These are phyloP conservation scores for Cristatella mucedo DNA, from an alignment of 2,888 invertebrate species.

Conservation along the genomic window DNA sequence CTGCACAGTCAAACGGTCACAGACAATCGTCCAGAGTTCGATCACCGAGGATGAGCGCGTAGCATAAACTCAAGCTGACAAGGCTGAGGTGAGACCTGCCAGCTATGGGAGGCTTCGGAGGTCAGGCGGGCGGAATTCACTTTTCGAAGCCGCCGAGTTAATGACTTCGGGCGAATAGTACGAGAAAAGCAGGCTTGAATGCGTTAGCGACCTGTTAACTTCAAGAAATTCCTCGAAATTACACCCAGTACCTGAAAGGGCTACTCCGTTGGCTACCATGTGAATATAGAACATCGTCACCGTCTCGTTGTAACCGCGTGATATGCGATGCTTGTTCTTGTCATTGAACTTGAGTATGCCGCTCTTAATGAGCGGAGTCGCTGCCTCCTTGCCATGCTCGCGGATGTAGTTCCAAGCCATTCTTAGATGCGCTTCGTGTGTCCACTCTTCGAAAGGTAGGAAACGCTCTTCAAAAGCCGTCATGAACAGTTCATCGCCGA, in stretches of 20 bases:
- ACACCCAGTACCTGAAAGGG: slow-evolving; percentile 10
- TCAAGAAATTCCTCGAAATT: slow-evolving; percentile 27
- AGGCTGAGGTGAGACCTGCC: too few species aligned
- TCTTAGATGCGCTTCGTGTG: slow-evolving; percentile 32
- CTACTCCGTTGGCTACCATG: slow-evolving; percentile 23
- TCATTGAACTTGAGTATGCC: slow-evolving; percentile 30
- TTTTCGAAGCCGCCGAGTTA: slow-evolving; percentile 17
- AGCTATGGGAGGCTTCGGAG: too few species aligned
- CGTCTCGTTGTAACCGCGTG: slow-evolving; percentile 31
- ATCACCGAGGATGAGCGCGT: too few species aligned
- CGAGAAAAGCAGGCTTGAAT: slow-evolving; percentile 18
- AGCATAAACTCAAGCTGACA: too few species aligned
- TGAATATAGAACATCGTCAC: slow-evolving; percentile 32
- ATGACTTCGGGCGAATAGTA: slow-evolving; percentile 23
- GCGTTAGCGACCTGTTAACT: slow-evolving; percentile 19
- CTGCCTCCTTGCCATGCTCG: slow-evolving; percentile 24
- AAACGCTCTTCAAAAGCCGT: slow-evolving; percentile 33
- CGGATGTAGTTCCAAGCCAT: slow-evolving; percentile 36
- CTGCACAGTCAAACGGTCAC: too few species aligned
- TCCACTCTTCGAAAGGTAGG: slow-evolving; percentile 33
- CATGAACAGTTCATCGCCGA: slow-evolving; percentile 33
- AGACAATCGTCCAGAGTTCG: too few species aligned
- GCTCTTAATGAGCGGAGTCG: slow-evolving; percentile 26
- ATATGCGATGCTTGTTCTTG: slow-evolving; percentile 22
- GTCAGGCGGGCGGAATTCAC: slow-evolving; percentile 4